Base-by-base conservation (phyloP, 2,797 vertebrate species). In the Choloepus didactylus region DNA sequence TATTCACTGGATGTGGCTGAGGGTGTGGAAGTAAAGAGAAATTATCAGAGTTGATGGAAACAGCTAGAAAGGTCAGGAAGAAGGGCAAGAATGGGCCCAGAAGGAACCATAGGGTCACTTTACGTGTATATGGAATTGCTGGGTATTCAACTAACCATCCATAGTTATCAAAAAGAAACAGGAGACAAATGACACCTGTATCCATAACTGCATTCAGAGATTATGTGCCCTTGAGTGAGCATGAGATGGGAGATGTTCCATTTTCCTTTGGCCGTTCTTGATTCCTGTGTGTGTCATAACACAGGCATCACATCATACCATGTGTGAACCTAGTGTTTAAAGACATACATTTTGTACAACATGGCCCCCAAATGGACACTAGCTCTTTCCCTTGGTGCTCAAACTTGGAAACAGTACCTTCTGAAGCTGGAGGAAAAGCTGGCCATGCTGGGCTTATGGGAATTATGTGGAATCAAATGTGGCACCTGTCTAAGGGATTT, bases 81-180 rank as follows among this genome's bases (percentile, higher is more conserved):
- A 21, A 70, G 18, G 38, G 67, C 35, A 70, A 9, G 35, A 35
- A 70, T 41, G 67, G 35, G 67, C 41, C 35, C 9, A 21, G 67
- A 41, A 70, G 35, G 67, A 19, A 70, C 21, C 21, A 1, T 38
- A n/a, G 35, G 21, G 35, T 70, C n/a, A 38, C 35, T 38, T 23
- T 72, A 44, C 25, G 25, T 72, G 69, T 44, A 12, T 90, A 27
- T 83, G 89, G 81, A 60, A 51, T 80, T 96, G 92, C 44, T 59
- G 27, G 16, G 60, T 51, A 44, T 1, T 41, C 9, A 94, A 49
- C 9, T 72, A 93, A 76, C 35, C 14, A 19, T 64, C 49, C 4
- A 60, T 25, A 87, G 15, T 56, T 59, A 18, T 66, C 8, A 81
- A 81, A 76, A 87, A 81, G 54, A 85, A 80, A 80, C 25, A 89